Percentiles rank a stretch among this genome's conserved stretches.
Evolutionary conservation across 2,113 vertebrate genomes (phyloP).

Genomic region (Callaeas wilsoni): DNA sequence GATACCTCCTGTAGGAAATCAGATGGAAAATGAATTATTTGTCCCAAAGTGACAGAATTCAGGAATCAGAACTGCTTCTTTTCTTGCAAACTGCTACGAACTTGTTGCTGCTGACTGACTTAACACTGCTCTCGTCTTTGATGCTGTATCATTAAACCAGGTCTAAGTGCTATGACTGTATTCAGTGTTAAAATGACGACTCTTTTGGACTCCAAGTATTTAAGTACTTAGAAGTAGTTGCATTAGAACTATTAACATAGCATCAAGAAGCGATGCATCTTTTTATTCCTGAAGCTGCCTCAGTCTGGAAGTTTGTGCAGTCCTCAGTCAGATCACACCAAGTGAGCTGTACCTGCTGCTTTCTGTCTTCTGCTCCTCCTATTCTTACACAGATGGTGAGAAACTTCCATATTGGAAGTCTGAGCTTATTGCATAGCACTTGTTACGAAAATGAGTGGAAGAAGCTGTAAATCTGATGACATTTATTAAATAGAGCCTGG

Average conservation of each 20-base stretch:
- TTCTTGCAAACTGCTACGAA: background rate
- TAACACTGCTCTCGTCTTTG: background rate
- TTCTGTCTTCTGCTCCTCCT: background rate
- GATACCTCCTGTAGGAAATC: background rate
- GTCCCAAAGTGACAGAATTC: background rate
- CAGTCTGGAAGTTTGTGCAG: background rate
- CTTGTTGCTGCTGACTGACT: background rate
- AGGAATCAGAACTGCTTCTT: background rate
- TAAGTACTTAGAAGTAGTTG: background rate
- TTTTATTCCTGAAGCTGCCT: background rate
- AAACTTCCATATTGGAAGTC: background rate
- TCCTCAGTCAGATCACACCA: background rate
- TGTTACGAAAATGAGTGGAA: background rate
- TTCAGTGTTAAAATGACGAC: background rate
- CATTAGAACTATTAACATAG: background rate
- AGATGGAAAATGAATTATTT: background rate
- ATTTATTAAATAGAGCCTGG: background rate
- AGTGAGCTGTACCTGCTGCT: background rate
- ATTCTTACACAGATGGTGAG: background rate
- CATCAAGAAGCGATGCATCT: background rate
- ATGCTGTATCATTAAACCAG: background rate
- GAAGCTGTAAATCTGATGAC: background rate
- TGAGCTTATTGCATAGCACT: background rate
- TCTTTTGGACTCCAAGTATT: background rate
- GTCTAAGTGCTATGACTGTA: background rate